A percentile compares a stretch with the other conserved stretches of the same genome.
These are phyloP conservation scores for Zygaena filipendulae DNA, from an alignment of 2,888 invertebrate species.

Conservation along the genomic window DNA sequence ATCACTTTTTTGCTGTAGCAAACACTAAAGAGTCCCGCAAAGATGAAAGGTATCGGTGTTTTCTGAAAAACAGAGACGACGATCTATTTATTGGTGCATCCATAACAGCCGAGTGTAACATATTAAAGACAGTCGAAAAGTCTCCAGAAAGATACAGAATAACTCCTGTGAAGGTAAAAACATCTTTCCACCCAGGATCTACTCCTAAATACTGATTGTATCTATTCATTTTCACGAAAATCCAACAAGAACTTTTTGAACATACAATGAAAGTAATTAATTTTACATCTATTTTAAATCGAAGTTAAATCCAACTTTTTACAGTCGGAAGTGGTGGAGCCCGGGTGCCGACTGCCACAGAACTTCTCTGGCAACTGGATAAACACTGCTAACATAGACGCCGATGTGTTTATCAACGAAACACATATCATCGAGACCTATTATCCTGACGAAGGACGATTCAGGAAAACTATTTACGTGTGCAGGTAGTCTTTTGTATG, in stretches of 20 bases:
- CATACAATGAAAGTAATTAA: no score
- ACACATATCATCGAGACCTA: constrained; percentile 97
- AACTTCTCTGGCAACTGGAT: constrained; percentile 97
- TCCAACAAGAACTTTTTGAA: no score
- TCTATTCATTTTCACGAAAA: no score
- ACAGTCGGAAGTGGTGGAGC: constrained; percentile 88
- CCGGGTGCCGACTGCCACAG: constrained; percentile 92
- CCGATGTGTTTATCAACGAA: constrained; percentile 92
- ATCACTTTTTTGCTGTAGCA: constrained; percentile 97
- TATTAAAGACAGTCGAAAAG: constrained; percentile 91
- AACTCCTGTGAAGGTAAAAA: constrained; percentile 75
- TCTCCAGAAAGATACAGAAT: constrained; percentile 90
- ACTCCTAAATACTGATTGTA: no score
- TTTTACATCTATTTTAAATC: no score
- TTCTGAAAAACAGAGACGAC: constrained; percentile 93
- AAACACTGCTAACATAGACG: constrained; percentile 96
- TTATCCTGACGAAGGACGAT: constrained; percentile 92
- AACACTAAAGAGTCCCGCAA: constrained; percentile 96
- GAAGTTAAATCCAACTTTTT: no score
- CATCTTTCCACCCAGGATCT: no score
- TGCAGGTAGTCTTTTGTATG: constrained; percentile 71
- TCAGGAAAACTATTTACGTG: constrained; percentile 89
- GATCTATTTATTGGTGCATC: constrained; percentile 92
- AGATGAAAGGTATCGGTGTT: constrained; percentile 95
- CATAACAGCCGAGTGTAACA: constrained; percentile 93